phyloP scores from a whole-genome alignment of 1,140 invertebrate species.

The Formica selysi region DNA sequence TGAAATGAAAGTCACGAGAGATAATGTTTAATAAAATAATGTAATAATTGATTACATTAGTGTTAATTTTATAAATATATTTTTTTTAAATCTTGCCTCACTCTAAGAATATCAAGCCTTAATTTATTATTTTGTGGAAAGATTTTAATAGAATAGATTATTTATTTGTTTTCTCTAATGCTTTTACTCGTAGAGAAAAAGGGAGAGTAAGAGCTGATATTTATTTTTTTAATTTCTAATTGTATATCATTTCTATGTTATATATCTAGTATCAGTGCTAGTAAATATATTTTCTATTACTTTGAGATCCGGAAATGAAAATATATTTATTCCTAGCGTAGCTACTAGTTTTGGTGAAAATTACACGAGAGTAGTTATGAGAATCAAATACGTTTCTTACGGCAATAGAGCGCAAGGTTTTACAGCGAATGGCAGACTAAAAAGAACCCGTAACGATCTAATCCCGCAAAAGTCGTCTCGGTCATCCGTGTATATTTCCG shows the following conservation, averaged over 20 bases:
- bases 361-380: background rate
- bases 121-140: too few relatives aligned
- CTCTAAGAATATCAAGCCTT: background rate
- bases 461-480: constrained; percentile 34
- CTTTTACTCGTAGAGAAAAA: background rate
- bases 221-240: background rate
- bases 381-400: constrained; percentile 36
- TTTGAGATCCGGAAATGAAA: background rate
- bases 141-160: background rate
- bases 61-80: background rate
- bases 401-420: background rate
- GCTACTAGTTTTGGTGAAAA: background rate
- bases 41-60: background rate
- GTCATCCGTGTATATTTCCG: background rate
- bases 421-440: constrained; percentile 38
- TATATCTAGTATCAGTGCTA: background rate
- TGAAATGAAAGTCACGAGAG: background rate
- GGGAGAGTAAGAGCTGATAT: background rate
- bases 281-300: background rate
- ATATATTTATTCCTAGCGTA: background rate
- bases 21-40: background rate
- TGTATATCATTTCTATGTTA: background rate
- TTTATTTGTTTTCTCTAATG: background rate
- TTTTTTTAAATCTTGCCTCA: background rate
- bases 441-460: constrained; percentile 26